Evolutionary conservation across 2,888 invertebrate species (phyloP), one percentile per base, ranked within the genome.

Genomic region (Urechis unicinctus): DNA sequence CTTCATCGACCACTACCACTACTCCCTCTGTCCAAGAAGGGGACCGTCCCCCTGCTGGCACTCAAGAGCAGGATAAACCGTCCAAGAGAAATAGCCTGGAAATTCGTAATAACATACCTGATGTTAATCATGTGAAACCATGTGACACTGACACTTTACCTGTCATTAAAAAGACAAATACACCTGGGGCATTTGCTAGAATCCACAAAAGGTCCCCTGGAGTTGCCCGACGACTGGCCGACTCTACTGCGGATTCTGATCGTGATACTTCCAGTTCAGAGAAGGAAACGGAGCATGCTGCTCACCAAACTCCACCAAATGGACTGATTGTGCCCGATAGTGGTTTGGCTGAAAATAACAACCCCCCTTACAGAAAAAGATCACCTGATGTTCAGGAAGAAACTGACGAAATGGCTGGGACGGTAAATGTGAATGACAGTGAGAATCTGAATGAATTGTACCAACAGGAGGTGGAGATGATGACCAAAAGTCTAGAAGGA

Each of bases 151-250:
- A 52, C 26, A 26, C 48, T 3, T n/a, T n/a, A n/a, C n/a, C n/a
- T n/a, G n/a, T n/a, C n/a, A n/a, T n/a, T n/a, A n/a, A n/a, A n/a
- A n/a, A n/a, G n/a, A n/a, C n/a, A n/a, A 36, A 36, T 17, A 36
- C 9, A 9, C 29, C 31, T 62, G 57, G 63, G 58, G 69, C 69
- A 61, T 53, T 57, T 30, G 55, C 64, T 1, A 64, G 60, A 17
- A 72, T 74, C 52, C 57, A 64, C 31, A 74, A 74, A 58, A 72
- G 73, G 59, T 75, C 74, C 2, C 75, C 75, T 41, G 75, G 75
- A n/a, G 59, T 75, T 28, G 75, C 75, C 3, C 65, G 71, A 46
- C 60, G 75, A 53, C 66, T 75, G 3, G 62, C 66, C 31, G 69
- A 66, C 21, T 57, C 56, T 6, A 36, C 5, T 6, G 5, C 5